Evolutionary conservation across 1,140 invertebrate genomes (phyloP).

Genomic region (Hypothenemus hampei): DNA sequence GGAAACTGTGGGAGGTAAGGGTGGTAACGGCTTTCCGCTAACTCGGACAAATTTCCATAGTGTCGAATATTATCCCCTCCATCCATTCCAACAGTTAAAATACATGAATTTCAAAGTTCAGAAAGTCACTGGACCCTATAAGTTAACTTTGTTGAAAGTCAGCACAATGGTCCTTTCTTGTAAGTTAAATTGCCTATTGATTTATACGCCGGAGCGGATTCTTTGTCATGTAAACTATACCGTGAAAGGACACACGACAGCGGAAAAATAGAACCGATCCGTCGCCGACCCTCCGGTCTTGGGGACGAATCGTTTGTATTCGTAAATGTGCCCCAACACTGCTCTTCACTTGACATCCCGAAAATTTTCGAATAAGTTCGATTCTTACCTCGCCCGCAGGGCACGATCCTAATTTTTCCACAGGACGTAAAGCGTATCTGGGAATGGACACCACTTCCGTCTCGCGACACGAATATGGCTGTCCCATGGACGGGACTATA

Average conservation of each 20-base stretch:
- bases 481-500: constrained; percentile 58
- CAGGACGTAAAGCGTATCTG: constrained; percentile 59
- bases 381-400: constrained; percentile 65
- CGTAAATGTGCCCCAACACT: too few relatives aligned
- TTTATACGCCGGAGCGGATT: constrained; percentile 15
- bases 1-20: too few relatives aligned
- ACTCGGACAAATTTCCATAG: constrained; percentile 13
- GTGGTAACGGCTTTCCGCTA: background rate
- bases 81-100: constrained; percentile 3
- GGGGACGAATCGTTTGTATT: too few relatives aligned
- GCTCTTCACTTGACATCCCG: too few relatives aligned
- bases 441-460: constrained; percentile 59
- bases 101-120: constrained; percentile 22
- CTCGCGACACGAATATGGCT: constrained; percentile 56
- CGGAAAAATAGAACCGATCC: constrained; percentile 7
- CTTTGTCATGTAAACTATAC: constrained; percentile 19
- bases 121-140: constrained; percentile 27
- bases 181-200: constrained; percentile 27
- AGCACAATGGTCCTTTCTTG: constrained; percentile 26
- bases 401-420: constrained; percentile 68
- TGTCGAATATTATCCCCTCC: constrained; percentile 22
- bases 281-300: too few relatives aligned
- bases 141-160: constrained; percentile 25
- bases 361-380: too few relatives aligned
- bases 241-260: constrained; percentile 6